Evolutionary conservation across 1,140 invertebrate species (phyloP).

Genomic region (Spodoptera litura): DNA sequence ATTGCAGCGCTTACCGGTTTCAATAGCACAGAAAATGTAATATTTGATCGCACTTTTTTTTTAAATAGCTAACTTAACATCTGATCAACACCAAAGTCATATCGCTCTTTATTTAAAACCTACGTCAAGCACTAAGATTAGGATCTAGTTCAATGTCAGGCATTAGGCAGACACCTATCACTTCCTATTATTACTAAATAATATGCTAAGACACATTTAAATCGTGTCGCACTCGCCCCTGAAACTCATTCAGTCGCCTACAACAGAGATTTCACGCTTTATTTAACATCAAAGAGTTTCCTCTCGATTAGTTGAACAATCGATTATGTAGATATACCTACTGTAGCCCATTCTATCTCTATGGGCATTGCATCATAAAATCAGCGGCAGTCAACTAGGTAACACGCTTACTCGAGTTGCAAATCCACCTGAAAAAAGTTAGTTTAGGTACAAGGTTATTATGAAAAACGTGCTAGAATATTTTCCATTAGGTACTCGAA

Average conservation of each 20-base stretch:
- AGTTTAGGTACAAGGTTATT: too few relatives aligned
- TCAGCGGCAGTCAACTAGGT: background rate
- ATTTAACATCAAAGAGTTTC: slow-evolving; percentile 76
- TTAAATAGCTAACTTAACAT: too few relatives aligned
- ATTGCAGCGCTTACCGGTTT: too few relatives aligned
- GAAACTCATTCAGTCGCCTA: slow-evolving; percentile 69
- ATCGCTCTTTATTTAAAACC: too few relatives aligned
- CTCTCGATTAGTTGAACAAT: slow-evolving; percentile 66
- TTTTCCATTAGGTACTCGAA: too few relatives aligned
- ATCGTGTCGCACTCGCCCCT: slow-evolving; percentile 59
- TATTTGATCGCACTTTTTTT: too few relatives aligned
- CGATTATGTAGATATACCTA: slow-evolving; percentile 53
- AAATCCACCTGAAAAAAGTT: slow-evolving; percentile 3
- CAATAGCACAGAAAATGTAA: too few relatives aligned
- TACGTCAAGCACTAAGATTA: slow-evolving; percentile 19
- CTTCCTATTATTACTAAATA: slow-evolving; percentile 43
- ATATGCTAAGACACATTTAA: slow-evolving; percentile 21
- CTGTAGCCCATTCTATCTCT: slow-evolving; percentile 17
- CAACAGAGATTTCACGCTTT: slow-evolving; percentile 67
- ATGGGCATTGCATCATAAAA: background rate
- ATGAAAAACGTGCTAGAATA: too few relatives aligned
- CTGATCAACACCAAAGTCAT: too few relatives aligned
- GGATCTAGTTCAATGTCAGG: slow-evolving; percentile 39
- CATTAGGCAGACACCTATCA: slow-evolving; percentile 36
- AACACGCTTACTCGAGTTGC: slow-evolving; percentile 1